Evolutionary conservation across 2,797 vertebrate species (phyloP).

Genomic region (Poecilia picta): DNA sequence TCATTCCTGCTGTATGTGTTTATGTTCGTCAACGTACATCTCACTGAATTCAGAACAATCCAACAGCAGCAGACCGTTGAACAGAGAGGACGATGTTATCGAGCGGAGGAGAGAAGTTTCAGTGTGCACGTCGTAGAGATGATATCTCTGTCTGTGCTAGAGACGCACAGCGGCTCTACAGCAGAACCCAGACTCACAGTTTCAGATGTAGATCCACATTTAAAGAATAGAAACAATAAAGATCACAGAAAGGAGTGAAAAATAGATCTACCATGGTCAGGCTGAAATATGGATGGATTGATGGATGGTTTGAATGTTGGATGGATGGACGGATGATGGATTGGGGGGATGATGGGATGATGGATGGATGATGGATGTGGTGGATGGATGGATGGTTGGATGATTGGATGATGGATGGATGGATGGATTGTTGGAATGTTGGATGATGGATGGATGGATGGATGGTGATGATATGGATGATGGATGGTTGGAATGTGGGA

Average conservation of each 20-base stretch:
- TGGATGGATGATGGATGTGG: too few relatives aligned
- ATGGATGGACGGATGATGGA: too few relatives aligned
- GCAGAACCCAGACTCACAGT: not conserved
- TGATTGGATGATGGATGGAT: too few relatives aligned
- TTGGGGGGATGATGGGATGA: too few relatives aligned
- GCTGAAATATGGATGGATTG: too few relatives aligned
- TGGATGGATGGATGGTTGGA: too few relatives aligned
- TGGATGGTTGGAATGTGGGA: too few relatives aligned
- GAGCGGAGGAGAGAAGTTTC: too few relatives aligned
- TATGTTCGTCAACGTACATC: not conserved
- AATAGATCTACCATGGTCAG: not conserved
- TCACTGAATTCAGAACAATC: constrained; percentile 27
- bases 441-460: not conserved
- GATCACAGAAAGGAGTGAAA: not conserved
- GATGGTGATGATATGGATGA: too few relatives aligned
- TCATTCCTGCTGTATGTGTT: constrained; percentile 33
- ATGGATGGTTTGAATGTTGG: too few relatives aligned
- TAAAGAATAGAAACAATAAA: not conserved
- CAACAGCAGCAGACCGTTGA: constrained; percentile 47
- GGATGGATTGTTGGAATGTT: too few relatives aligned
- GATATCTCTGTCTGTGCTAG: not conserved
- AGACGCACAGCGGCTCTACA: not conserved
- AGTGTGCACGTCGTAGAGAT: not conserved
- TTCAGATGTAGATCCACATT: not conserved
- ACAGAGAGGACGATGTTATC: not conserved